These are phyloP conservation scores for Oncopodura yosiiana DNA, from an alignment of 1,140 invertebrate species.

Conservation along the genomic window DNA sequence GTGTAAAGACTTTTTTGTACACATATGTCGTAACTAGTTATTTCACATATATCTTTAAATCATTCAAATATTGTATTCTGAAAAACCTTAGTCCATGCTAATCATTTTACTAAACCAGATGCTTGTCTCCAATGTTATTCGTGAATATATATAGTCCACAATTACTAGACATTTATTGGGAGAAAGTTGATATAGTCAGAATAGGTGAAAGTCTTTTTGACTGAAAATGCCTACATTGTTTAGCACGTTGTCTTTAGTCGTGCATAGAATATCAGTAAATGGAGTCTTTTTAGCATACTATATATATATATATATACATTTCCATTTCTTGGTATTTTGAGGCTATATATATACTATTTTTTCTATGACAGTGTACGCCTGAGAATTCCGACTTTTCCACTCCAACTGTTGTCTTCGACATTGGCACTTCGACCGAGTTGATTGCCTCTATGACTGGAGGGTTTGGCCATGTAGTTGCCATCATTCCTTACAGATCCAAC, in stretches of 20 bases:
- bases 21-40: neutral
- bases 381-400: neutral
- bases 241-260: neutral
- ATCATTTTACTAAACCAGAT: neutral
- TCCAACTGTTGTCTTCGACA: constrained; percentile 21
- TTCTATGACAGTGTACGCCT: neutral
- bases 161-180: no score
- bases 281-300: no score
- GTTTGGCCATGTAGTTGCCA: constrained; percentile 15
- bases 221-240: neutral
- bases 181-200: neutral
- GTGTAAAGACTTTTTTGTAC: neutral
- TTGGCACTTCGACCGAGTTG: constrained; percentile 25
- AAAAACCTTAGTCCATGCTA: neutral
- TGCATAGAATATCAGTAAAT: no score
- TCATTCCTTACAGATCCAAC: constrained; percentile 20
- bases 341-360: neutral
- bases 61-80: neutral
- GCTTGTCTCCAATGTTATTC: no score
- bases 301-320: neutral
- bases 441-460: neutral
- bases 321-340: neutral
- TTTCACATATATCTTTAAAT: neutral
- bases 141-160: no score
- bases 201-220: neutral